These are phyloP conservation scores for Denticeps clupeoides DNA, from an alignment of 2,797 vertebrate species.

Conservation along the genomic window DNA sequence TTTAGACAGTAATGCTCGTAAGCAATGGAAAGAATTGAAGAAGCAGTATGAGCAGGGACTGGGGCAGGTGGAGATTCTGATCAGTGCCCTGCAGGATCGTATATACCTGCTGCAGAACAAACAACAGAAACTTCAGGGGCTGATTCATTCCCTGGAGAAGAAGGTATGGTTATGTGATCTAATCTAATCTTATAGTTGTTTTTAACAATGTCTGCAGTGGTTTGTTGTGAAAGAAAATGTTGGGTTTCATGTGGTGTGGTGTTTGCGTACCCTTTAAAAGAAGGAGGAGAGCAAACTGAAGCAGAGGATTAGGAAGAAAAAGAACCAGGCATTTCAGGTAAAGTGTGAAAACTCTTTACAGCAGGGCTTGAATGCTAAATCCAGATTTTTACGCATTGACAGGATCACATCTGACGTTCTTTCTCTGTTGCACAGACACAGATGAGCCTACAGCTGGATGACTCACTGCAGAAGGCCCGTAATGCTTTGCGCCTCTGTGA, in stretches of 20 bases:
- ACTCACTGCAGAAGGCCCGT: constrained; percentile 38
- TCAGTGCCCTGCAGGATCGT: constrained; percentile 32
- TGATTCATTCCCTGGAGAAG: constrained; percentile 34
- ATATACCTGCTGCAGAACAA: constrained; percentile 35
- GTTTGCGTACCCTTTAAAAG: constrained; percentile 17
- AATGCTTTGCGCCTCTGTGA: constrained; percentile 42
- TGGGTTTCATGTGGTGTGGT: no score
- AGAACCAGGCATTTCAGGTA: constrained; percentile 27
- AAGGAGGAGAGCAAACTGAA: constrained; percentile 26
- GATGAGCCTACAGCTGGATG: constrained; percentile 32
- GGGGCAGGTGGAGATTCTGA: constrained; percentile 40
- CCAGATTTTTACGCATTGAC: no score
- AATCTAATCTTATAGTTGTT: no score
- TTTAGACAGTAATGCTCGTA: constrained; percentile 38
- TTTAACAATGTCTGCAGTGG: no score
- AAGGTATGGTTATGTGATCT: no score
- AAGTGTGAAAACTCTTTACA: background rate
- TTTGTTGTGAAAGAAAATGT: no score
- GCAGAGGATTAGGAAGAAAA: constrained; percentile 18
- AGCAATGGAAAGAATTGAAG: constrained; percentile 54
- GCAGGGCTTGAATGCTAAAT: no score
- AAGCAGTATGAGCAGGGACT: constrained; percentile 22
- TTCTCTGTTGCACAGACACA: constrained; percentile 32
- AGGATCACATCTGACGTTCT: no score
- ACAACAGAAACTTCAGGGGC: constrained; percentile 34